Evolutionary conservation across 2,888 invertebrate genomes (phyloP).

Genomic region (Volucella bombylans): DNA sequence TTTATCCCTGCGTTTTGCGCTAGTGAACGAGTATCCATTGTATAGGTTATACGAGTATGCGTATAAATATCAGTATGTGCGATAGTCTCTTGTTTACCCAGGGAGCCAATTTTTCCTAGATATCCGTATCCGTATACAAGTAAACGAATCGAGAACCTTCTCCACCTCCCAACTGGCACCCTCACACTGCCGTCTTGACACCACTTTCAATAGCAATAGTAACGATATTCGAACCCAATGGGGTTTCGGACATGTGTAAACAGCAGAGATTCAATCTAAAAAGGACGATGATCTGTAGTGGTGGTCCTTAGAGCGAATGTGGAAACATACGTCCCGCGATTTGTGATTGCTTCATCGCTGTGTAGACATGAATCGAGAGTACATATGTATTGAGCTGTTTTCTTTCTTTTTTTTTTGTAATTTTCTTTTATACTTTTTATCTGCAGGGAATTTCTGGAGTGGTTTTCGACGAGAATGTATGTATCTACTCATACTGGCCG

Average conservation of each 20-base stretch:
- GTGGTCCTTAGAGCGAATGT: conserved; percentile 64
- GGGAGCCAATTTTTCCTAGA: conserved; percentile 56
- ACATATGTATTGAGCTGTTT: conserved; percentile 44
- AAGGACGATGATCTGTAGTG: conserved; percentile 73
- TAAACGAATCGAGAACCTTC: background rate
- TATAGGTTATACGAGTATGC: background rate
- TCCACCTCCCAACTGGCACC: background rate
- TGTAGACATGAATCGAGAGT: conserved; percentile 44
- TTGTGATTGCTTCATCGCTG: conserved; percentile 68
- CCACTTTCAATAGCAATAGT: conserved; percentile 70
- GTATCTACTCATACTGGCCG: conserved; percentile 6
- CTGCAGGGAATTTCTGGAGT: conserved; percentile 59
- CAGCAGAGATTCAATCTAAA: conserved; percentile 76
- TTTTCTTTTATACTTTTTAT: conserved; percentile 20
- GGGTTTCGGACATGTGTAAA: conserved; percentile 76
- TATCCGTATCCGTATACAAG: background rate
- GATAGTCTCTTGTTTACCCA: conserved; percentile 64
- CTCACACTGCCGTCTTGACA: conserved; percentile 43
- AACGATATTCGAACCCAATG: conserved; percentile 74
- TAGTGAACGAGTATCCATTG: conserved; percentile 56
- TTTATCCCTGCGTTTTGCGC: conserved; percentile 67
- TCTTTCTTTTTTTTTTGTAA: conserved; percentile 24
- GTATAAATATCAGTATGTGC: conserved; percentile 9
- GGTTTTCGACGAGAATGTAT: conserved; percentile 44
- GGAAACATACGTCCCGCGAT: conserved; percentile 71